These are phyloP conservation scores for Aquatica leii DNA, from an alignment of 2,888 invertebrate species.

Conservation along the genomic window DNA sequence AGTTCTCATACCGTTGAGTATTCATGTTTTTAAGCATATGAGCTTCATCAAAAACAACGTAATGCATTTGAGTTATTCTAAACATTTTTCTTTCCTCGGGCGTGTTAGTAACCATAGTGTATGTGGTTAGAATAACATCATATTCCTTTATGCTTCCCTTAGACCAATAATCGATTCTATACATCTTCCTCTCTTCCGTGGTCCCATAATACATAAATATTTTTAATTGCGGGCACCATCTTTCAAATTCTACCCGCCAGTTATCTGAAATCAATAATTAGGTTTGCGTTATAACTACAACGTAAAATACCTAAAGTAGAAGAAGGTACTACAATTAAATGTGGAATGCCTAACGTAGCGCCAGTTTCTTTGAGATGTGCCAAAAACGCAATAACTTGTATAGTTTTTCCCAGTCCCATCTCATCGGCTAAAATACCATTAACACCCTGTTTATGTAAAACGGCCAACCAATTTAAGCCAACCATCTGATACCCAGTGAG, in stretches of 20 bases:
- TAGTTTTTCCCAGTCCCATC: constrained; percentile 95
- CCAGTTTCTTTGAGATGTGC: constrained; percentile 86
- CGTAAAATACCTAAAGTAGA: constrained; percentile 82
- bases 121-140: constrained; percentile 91
- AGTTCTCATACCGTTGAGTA: constrained; percentile 86
- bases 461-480: constrained; percentile 91
- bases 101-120: constrained; percentile 82
- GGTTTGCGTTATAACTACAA: too few species aligned
- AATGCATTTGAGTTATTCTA: constrained; percentile 87
- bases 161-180: constrained; percentile 76
- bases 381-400: constrained; percentile 92
- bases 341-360: constrained; percentile 70
- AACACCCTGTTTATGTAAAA: constrained; percentile 87
- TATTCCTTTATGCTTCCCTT: constrained; percentile 75
- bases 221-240: constrained; percentile 81
- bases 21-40: constrained; percentile 99
- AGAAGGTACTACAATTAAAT: constrained; percentile 95
- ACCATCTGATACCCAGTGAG: constrained; percentile 88
- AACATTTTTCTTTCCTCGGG: constrained; percentile 92
- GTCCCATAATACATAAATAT: constrained; percentile 91
- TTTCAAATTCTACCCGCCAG: constrained; percentile 79
- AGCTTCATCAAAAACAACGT: constrained; percentile 96
- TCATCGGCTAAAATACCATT: constrained; percentile 97
- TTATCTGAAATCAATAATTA: constrained; percentile 68
- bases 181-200: constrained; percentile 81